A percentile compares a stretch with the other conserved stretches of the same genome.
Evolutionary conservation across 1,140 invertebrate species (phyloP).

Genomic region (Diabrotica virgifera): DNA sequence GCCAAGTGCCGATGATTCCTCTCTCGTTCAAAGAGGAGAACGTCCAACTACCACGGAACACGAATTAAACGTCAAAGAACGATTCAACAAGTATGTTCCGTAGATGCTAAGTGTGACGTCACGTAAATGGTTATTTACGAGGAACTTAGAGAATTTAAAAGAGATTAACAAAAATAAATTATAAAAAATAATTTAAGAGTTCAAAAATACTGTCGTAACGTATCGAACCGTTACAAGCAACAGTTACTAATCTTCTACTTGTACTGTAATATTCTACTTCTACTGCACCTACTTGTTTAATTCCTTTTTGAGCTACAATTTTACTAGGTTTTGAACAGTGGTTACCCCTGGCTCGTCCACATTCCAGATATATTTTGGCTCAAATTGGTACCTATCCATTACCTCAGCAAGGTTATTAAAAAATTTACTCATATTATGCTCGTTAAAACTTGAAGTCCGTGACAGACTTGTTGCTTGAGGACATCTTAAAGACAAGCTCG

Average conservation of each 20-base stretch:
- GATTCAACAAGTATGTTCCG: too few species aligned
- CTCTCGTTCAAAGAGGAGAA: too few species aligned
- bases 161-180: too few species aligned
- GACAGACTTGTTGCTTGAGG: background rate
- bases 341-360: conserved; percentile 49
- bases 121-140: too few species aligned
- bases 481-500: background rate
- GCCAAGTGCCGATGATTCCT: too few species aligned
- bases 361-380: conserved; percentile 26
- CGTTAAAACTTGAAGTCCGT: background rate
- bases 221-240: too few species aligned
- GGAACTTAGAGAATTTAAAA: too few species aligned
- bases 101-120: too few species aligned
- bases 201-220: too few species aligned
- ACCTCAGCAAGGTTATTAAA: background rate
- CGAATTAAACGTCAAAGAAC: too few species aligned
- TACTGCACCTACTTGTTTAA: conserved; percentile 49
- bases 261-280: conserved; percentile 48
- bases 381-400: background rate
- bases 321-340: conserved; percentile 49
- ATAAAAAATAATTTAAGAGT: too few species aligned
- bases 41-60: too few species aligned
- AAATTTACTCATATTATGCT: background rate
- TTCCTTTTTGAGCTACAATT: conserved; percentile 43
- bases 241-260: conserved; percentile 50